A percentile compares a stretch with the other conserved stretches of the same genome.
Evolutionary conservation across 2,888 invertebrate genomes (phyloP).

Genomic region (Sericinus montela): DNA sequence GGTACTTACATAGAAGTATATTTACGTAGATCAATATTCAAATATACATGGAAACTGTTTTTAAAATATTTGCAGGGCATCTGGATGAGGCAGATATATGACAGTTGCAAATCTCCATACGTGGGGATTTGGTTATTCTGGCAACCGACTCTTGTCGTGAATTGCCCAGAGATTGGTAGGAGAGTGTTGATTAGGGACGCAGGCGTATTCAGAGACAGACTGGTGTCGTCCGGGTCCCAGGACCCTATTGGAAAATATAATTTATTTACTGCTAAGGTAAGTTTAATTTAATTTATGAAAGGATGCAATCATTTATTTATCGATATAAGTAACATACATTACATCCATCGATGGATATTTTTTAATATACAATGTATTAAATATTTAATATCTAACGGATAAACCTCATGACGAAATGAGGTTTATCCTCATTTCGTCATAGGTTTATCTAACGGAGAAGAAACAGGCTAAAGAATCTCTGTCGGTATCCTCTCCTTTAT

Average conservation of each 20-base stretch:
- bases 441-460: neutral
- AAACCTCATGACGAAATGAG: neutral
- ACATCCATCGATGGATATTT: neutral
- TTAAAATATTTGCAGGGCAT: conserved; percentile 26
- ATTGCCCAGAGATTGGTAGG: conserved; percentile 39
- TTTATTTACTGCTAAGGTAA: conserved; percentile 43
- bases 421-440: neutral
- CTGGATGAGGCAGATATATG: conserved; percentile 41
- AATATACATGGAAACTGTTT: too few species aligned
- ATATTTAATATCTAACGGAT: neutral
- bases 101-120: conserved; percentile 35
- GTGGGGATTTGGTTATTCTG: conserved; percentile 52
- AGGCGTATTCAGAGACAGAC: conserved; percentile 42
- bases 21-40: too few species aligned
- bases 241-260: conserved; percentile 39
- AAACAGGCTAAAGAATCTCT: neutral
- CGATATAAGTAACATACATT: too few species aligned
- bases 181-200: conserved; percentile 46
- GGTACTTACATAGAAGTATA: too few species aligned
- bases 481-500: too few species aligned
- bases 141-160: conserved; percentile 44
- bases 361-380: neutral
- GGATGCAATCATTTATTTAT: neutral
- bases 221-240: conserved; percentile 36
- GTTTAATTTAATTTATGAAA: conserved; percentile 21